Conservation (phyloP, 2,888 invertebrate genomes). For the Drosophila birchii region DNA sequence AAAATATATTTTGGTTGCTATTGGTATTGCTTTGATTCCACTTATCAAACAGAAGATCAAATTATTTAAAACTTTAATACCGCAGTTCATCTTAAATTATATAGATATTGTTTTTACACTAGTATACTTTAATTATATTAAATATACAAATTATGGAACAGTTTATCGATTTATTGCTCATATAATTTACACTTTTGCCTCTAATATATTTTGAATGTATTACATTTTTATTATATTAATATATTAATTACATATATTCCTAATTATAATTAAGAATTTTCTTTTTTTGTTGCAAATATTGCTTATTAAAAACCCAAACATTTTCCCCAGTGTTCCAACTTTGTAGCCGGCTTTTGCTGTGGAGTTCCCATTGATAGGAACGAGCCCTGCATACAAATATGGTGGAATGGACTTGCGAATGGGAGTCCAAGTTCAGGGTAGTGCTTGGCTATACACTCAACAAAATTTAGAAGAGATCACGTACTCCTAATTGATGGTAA, state of each 20-base stretch:
- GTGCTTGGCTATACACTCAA: conserved; percentile 12
- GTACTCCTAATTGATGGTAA: not conserved
- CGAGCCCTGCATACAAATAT: conserved; percentile 51
- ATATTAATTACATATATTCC: not conserved
- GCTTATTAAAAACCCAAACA: not conserved
- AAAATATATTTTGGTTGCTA: too few relatives aligned
- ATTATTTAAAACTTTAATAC: too few relatives aligned
- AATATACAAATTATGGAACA: not conserved
- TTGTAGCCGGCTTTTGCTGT: conserved; percentile 34
- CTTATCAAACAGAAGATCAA: too few relatives aligned
- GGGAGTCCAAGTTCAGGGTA: conserved; percentile 34
- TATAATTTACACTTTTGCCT: not conserved
- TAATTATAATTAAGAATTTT: too few relatives aligned
- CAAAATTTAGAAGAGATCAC: not conserved
- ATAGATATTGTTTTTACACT: too few relatives aligned
- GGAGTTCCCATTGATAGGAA: conserved; percentile 48
- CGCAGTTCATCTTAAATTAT: too few relatives aligned
- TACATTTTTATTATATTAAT: too few relatives aligned
- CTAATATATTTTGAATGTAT: not conserved
- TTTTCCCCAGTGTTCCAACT: conserved; percentile 20
- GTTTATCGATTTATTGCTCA: not conserved
- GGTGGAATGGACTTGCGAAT: conserved; percentile 3
- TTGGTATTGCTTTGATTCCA: too few relatives aligned
- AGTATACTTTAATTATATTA: not conserved
- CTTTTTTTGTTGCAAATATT: not conserved